phyloP scores from a whole-genome alignment of 2,888 invertebrate genomes.

The Pycnomerus fuliginosus region DNA sequence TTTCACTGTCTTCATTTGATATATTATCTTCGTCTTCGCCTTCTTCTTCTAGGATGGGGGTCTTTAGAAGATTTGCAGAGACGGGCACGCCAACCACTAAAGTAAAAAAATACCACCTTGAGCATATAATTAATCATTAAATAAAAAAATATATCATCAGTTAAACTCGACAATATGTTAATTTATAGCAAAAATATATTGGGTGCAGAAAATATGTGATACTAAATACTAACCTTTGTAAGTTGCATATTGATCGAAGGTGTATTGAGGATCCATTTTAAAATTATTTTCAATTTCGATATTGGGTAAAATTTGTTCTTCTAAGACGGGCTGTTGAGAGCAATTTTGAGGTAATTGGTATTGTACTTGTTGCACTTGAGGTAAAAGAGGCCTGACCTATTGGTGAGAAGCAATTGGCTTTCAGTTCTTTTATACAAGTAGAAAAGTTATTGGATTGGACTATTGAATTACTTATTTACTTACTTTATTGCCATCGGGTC shows the following conservation, averaged over 20 bases:
- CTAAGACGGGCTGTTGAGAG: constrained; percentile 23
- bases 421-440: constrained; percentile 22
- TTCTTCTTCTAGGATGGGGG: constrained; percentile 32
- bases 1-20: constrained; percentile 19
- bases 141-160: too few species aligned
- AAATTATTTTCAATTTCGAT: constrained; percentile 37
- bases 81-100: constrained; percentile 25
- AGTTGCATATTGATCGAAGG: constrained; percentile 30
- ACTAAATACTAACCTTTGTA: constrained; percentile 39
- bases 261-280: constrained; percentile 37
- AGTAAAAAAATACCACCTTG: background rate
- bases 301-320: constrained; percentile 33
- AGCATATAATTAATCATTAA: constrained; percentile 6
- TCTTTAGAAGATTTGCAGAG: constrained; percentile 36
- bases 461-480: constrained; percentile 8
- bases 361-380: constrained; percentile 41
- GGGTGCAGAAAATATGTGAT: too few species aligned
- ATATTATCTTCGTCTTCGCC: constrained; percentile 37
- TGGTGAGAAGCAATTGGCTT: constrained; percentile 25
- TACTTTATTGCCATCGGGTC: constrained; percentile 79
- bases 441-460: constrained; percentile 13
- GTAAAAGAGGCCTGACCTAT: constrained; percentile 44
- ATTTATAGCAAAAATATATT: too few species aligned
- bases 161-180: too few species aligned
- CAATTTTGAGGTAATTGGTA: constrained; percentile 32